Conservation (phyloP, 1,140 invertebrate genomes). For the Aphis craccivora region DNA sequence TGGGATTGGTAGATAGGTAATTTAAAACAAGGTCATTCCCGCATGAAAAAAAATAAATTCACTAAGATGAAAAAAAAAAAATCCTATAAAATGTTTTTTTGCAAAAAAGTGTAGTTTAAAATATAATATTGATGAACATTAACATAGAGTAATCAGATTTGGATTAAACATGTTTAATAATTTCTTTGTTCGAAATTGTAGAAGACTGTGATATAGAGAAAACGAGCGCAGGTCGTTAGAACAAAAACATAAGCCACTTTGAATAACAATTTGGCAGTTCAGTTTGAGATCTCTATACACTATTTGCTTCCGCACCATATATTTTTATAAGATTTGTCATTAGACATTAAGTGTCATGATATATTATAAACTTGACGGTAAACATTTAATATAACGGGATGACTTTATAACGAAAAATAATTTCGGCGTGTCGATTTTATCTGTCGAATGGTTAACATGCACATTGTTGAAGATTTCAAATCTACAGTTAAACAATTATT, state of each 20-base stretch:
- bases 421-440: too few species aligned
- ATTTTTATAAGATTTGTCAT: too few species aligned
- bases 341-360: background rate
- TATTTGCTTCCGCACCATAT: too few species aligned
- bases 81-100: background rate
- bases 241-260: background rate
- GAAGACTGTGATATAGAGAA: background rate
- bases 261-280: too few species aligned
- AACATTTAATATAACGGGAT: too few species aligned
- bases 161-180: background rate
- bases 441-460: too few species aligned
- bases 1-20: background rate
- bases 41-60: background rate
- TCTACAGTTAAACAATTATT: too few species aligned
- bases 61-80: background rate
- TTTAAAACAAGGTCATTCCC: background rate
- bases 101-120: background rate
- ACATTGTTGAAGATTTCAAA: too few species aligned
- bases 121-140: background rate
- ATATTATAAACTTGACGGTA: too few species aligned
- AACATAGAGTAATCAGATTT: background rate
- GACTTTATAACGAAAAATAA: too few species aligned
- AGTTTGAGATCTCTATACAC: too few species aligned
- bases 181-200: background rate
- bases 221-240: background rate